Conservation (phyloP, 2,888 invertebrate genomes). For the Pharmacophagus antenor region DNA sequence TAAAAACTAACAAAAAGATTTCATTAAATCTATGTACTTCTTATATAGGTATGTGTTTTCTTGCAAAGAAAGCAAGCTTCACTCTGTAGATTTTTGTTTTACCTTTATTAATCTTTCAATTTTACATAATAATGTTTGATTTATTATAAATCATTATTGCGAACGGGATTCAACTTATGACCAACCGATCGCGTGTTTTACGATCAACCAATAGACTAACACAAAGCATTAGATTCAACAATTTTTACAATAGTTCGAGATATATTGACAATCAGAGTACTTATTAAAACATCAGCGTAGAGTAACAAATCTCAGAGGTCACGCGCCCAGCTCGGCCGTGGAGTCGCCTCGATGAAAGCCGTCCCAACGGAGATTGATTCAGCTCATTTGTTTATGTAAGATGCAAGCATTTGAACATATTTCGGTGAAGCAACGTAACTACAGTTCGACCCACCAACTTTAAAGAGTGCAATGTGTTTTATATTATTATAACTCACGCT, state of each 20-base stretch:
- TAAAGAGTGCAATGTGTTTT: constrained; percentile 31
- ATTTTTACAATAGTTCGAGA: constrained; percentile 4
- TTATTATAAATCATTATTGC: too few relatives aligned
- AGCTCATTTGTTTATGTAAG: constrained; percentile 34
- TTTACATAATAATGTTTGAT: too few relatives aligned
- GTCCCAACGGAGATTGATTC: constrained; percentile 36
- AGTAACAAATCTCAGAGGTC: constrained; percentile 26
- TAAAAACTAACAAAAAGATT: too few relatives aligned
- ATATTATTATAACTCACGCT: constrained; percentile 20
- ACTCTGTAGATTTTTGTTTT: too few relatives aligned
- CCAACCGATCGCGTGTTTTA: not conserved
- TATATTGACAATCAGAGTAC: constrained; percentile 16
- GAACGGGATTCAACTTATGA: not conserved
- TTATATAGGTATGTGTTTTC: too few relatives aligned
- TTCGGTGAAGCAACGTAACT: constrained; percentile 23
- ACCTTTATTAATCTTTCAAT: too few relatives aligned
- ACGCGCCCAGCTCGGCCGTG: constrained; percentile 10
- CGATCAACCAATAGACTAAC: not conserved
- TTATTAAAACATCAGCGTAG: constrained; percentile 22
- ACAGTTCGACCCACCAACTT: constrained; percentile 12
- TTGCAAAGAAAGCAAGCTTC: too few relatives aligned
- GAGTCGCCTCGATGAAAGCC: constrained; percentile 33
- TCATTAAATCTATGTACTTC: too few relatives aligned
- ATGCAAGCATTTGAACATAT: constrained; percentile 14
- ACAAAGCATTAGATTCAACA: not conserved